These are phyloP conservation scores for Clarias pachynema DNA, from an alignment of 2,797 vertebrate species.

Conservation along the genomic window DNA sequence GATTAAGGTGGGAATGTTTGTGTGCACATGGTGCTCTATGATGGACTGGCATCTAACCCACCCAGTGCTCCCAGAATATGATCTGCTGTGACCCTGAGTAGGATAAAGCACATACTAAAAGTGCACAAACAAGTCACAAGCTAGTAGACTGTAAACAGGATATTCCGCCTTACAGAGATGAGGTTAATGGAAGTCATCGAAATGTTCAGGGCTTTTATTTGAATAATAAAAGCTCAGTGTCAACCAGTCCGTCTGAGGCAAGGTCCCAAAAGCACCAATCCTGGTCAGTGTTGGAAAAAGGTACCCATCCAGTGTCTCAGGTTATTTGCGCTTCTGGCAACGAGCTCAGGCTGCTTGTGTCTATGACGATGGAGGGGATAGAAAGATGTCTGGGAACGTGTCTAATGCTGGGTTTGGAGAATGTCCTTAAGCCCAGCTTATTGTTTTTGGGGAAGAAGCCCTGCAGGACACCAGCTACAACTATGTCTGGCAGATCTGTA, in stretches of 20 bases:
- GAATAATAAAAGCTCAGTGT: not conserved
- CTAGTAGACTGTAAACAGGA: not conserved
- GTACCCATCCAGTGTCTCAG: not conserved
- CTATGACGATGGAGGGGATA: conserved; percentile 47
- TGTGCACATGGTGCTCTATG: not conserved
- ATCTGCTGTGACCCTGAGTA: not conserved
- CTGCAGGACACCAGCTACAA: conserved; percentile 76
- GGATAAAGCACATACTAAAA: not conserved
- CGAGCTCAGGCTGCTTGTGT: conserved; percentile 23
- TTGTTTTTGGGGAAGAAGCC: conserved; percentile 74
- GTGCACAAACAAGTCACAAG: not conserved
- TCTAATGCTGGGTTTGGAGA: conserved; percentile 40
- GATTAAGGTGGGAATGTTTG: not conserved
- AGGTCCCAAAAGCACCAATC: no score
- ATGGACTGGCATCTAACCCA: not conserved
- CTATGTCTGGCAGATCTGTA: conserved; percentile 74
- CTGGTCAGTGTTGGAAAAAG: not conserved
- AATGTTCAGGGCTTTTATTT: not conserved
- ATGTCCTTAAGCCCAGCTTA: conserved; percentile 70
- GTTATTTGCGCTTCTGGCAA: conserved; percentile 19
- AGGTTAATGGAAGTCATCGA: not conserved
- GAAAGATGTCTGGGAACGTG: conserved; percentile 26
- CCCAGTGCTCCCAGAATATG: not conserved
- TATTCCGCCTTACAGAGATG: not conserved
- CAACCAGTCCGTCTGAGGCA: not conserved